Evolutionary conservation across 2,888 invertebrate species (phyloP), one percentile per base, ranked within the genome.

Genomic region (Calliopum simillimum): DNA sequence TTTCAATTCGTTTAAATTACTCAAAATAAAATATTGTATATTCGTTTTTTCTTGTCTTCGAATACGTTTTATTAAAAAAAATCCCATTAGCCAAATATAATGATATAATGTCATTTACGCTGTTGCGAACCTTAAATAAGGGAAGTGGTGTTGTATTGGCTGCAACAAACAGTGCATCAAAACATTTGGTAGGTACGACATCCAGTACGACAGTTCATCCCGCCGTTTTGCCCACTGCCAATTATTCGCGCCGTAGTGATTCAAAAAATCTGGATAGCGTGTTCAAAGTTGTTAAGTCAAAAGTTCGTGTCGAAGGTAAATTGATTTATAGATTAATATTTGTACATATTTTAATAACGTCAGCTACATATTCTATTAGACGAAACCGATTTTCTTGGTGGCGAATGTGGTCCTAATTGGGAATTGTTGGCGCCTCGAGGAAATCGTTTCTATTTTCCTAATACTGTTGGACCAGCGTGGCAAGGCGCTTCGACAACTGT

Each of bases 401-500:
- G 77, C 21, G 86, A 82, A 77, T 80, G 82, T 71, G 80, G 82
- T 1, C 89, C 91, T 5, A 90, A 91, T 79, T 90, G 92, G 88
- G 92, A 92, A 78, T 81, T 92, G 33, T 84, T 93, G 19, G 90
- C 90, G 13, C 89, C 90, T 0, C 87, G 87, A 68, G 91, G 91
- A 33, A 91, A 90, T 80, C 88, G 93, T 44, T 90, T 93, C 80
- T 91, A 91, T 77, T 85, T 93, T 73, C 92, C 91, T 21, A 92
- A 92, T 68, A 88, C 90, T 72, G 87, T 91, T 0, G 93, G 93
- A 0, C 89, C 91, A 16, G 92, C 91, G 0, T 92, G 91, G 91
- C 88, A 90, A 73, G 90, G 91, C 75, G 87, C 88, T 13, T 87
- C 88, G 41, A 89, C 91, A 0, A 90, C 90, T 2, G 86, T 81